These are phyloP conservation scores for Chaetophractus vellerosus DNA, from an alignment of 2,797 vertebrate genomes.

Conservation along the genomic window DNA sequence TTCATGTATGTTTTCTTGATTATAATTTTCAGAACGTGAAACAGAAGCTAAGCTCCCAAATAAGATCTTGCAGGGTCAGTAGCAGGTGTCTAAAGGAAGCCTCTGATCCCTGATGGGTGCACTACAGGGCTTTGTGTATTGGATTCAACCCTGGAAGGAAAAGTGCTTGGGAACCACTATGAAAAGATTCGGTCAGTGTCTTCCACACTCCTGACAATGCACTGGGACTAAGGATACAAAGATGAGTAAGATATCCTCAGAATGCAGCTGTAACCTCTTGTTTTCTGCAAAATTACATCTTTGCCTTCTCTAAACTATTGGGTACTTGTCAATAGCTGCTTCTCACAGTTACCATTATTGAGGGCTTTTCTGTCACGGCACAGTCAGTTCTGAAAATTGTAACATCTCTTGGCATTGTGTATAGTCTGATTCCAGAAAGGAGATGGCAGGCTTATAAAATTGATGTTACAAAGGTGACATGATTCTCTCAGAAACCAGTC, in stretches of 20 bases:
- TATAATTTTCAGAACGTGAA: background rate
- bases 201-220: background rate
- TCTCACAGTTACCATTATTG: background rate
- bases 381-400: background rate
- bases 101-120: background rate
- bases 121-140: background rate
- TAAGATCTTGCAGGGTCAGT: background rate
- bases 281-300: background rate
- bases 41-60: background rate
- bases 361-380: background rate
- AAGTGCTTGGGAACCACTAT: background rate
- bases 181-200: background rate
- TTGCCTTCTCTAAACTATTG: background rate
- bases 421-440: background rate
- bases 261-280: background rate
- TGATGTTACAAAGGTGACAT: background rate
- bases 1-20: background rate
- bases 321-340: background rate
- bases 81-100: background rate
- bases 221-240: background rate
- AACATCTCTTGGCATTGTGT: background rate
- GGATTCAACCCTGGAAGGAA: background rate
- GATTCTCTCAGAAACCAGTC: conserved; percentile 8
- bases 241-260: background rate
- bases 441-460: conserved; percentile 7